Evolutionary conservation across 2,113 vertebrate genomes (phyloP).

Genomic region (Cathartes aura): DNA sequence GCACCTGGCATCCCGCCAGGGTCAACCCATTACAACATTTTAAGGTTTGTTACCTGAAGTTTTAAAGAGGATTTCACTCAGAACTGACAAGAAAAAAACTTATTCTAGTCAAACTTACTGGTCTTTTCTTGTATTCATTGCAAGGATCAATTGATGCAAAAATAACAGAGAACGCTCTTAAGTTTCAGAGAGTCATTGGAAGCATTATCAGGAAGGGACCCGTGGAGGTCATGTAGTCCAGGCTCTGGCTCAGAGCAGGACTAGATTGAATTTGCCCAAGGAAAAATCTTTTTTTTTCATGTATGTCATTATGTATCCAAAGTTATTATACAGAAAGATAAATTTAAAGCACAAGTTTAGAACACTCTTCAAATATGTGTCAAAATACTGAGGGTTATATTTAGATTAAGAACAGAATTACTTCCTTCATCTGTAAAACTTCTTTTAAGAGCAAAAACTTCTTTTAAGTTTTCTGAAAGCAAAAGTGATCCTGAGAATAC

Average conservation of each 20-base stretch:
- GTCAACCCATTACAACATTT: no score
- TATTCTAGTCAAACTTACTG: not conserved
- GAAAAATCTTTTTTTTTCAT: not conserved
- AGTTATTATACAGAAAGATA: not conserved
- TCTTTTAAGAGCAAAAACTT: not conserved
- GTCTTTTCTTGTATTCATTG: not conserved
- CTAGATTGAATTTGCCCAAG: not conserved
- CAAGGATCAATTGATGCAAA: not conserved
- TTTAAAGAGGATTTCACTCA: not conserved
- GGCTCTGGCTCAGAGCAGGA: not conserved
- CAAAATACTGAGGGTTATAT: not conserved
- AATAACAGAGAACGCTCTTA: not conserved
- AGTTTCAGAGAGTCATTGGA: not conserved
- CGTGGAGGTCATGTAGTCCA: not conserved
- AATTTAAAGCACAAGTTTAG: not conserved
- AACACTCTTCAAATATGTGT: not conserved
- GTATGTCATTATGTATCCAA: not conserved
- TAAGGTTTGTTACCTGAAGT: not conserved
- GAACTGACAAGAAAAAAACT: not conserved
- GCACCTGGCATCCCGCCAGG: no score
- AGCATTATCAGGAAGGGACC: not conserved
- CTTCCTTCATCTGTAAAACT: not conserved
- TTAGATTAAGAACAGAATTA: not conserved
- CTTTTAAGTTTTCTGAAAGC: not conserved
- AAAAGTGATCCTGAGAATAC: not conserved